Conservation (phyloP, 1,140 invertebrate genomes). For the Chlorops oryzae region DNA sequence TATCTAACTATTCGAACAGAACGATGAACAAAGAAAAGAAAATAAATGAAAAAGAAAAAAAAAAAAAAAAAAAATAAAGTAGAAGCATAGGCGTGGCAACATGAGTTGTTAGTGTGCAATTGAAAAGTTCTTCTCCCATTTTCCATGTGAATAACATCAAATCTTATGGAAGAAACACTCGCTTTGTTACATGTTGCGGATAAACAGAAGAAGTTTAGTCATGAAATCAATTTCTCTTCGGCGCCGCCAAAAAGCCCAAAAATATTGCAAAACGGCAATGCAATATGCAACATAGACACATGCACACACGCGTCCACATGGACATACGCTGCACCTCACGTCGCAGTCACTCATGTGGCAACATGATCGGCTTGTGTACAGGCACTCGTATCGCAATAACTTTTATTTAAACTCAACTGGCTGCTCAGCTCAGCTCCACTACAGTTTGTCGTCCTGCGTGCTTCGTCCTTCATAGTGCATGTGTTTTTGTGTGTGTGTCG, state of each 20-base stretch:
- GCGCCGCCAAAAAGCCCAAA: conserved; percentile 7
- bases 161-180: conserved; percentile 15
- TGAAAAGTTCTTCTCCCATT: not conserved
- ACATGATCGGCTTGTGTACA: conserved; percentile 15
- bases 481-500: too few species aligned
- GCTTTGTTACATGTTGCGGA: not conserved
- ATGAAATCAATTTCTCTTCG: conserved; percentile 45
- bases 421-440: too few species aligned
- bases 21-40: conserved; percentile 28
- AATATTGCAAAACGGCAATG: conserved; percentile 3
- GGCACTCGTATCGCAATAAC: conserved; percentile 25
- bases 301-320: not conserved
- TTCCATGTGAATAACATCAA: conserved; percentile 31
- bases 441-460: too few species aligned
- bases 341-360: conserved; percentile 37
- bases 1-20: too few species aligned
- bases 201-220: conserved; percentile 25
- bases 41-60: not conserved
- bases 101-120: not conserved
- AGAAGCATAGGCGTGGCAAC: not conserved
- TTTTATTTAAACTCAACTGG: conserved; percentile 44
- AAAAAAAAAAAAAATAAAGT: not conserved
- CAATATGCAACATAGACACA: conserved; percentile 7
- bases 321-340: conserved; percentile 1
- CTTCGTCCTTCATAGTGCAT: too few species aligned